Evolutionary conservation across 2,113 vertebrate species (phyloP).

Genomic region (Oncorhynchus gorbuscha): DNA sequence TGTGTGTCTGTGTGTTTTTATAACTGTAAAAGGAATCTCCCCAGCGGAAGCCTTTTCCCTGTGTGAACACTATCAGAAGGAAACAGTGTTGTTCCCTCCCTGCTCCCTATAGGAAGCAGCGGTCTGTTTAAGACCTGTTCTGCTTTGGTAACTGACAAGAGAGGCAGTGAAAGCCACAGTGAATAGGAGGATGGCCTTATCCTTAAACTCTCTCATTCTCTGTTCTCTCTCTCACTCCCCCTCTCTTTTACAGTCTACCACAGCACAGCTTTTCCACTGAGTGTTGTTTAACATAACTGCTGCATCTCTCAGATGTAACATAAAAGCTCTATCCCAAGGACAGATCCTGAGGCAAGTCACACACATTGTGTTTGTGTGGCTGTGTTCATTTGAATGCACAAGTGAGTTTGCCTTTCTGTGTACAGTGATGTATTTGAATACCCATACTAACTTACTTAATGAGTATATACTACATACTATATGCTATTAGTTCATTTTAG

Average conservation of each 20-base stretch:
- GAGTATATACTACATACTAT: no score
- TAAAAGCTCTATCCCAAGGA: not conserved
- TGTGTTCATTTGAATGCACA: not conserved
- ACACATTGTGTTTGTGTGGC: not conserved
- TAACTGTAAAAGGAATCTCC: conserved; percentile 8
- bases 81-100: conserved; percentile 26
- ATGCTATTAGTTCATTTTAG: no score
- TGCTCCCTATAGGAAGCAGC: conserved; percentile 20
- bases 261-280: not conserved
- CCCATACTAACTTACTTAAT: no score
- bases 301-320: not conserved
- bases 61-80: conserved; percentile 37
- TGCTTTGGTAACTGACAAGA: not conserved
- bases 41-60: conserved; percentile 16
- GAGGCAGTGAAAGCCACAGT: conserved; percentile 8
- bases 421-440: no score
- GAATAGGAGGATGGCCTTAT: conserved; percentile 37
- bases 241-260: no score
- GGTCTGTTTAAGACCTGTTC: not conserved
- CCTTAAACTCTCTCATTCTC: conserved; percentile 23
- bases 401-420: not conserved
- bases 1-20: not conserved
- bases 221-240: no score
- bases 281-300: not conserved
- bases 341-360: not conserved